These are phyloP conservation scores for Panthera uncia DNA, from an alignment of 2,113 vertebrate species.

Conservation along the genomic window DNA sequence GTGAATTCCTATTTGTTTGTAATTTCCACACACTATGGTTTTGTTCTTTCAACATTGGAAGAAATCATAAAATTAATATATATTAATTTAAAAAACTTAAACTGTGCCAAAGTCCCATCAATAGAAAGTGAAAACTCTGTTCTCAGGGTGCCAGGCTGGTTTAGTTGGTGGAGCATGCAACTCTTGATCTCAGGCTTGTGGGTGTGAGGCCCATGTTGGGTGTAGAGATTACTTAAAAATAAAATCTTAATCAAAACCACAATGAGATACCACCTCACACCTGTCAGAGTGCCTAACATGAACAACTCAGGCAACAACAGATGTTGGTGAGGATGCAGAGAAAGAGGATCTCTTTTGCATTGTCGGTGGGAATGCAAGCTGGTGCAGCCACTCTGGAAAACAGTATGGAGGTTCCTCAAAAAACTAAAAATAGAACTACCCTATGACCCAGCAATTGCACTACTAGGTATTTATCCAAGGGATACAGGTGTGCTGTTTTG, in stretches of 20 bases:
- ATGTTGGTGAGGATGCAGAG: no score
- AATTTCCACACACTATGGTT: neutral
- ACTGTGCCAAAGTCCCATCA: neutral
- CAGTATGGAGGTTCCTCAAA: no score
- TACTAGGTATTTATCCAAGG: no score
- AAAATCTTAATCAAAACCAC: neutral
- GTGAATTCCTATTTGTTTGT: neutral
- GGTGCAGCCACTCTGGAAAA: no score
- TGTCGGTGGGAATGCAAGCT: no score
- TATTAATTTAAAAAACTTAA: neutral
- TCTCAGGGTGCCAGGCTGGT: neutral
- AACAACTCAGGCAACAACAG: no score
- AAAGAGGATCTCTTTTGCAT: no score
- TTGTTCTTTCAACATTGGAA: neutral
- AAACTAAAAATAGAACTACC: no score
- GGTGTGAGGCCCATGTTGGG: neutral
- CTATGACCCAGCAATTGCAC: no score
- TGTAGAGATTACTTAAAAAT: neutral
- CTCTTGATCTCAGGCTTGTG: neutral
- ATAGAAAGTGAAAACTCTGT: neutral
- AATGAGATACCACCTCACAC: no score
- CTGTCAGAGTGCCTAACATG: no score
- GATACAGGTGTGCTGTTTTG: no score
- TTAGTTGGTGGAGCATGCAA: neutral
- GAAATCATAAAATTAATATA: neutral